Evolutionary conservation across 2,888 invertebrate genomes (phyloP).

Genomic region (Oscheius onirici): DNA sequence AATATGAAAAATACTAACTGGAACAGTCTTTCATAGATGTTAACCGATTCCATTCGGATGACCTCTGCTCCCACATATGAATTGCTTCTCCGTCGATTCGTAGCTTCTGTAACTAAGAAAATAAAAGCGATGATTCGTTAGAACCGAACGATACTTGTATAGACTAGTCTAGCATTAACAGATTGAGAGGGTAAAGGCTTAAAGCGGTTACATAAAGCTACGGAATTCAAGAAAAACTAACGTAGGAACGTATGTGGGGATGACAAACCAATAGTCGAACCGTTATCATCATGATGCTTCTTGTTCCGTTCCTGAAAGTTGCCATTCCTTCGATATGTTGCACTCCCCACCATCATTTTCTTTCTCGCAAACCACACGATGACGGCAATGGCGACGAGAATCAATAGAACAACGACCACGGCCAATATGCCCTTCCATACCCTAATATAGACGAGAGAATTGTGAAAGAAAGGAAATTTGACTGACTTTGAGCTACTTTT

Average conservation of each 20-base stretch:
- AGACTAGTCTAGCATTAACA: constrained; percentile 17
- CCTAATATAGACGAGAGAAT: constrained; percentile 4
- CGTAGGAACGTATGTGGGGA: constrained; percentile 23
- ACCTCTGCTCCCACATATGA: constrained; percentile 1
- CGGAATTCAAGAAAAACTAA: constrained; percentile 13
- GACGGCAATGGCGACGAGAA: constrained; percentile 38
- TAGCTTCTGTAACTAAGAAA: constrained; percentile 13
- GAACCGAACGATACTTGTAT: background rate
- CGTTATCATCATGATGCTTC: constrained; percentile 20
- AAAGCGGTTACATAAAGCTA: background rate
- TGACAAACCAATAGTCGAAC: constrained; percentile 19
- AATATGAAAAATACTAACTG: background rate
- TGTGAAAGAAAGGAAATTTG: background rate
- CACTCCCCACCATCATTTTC: constrained; percentile 29
- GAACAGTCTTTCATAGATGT: constrained; percentile 24
- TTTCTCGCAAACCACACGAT: constrained; percentile 50
- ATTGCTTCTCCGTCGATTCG: constrained; percentile 1
- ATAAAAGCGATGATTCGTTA: constrained; percentile 1
- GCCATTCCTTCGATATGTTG: background rate
- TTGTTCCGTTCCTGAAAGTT: background rate
- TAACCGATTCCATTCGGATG: constrained; percentile 23
- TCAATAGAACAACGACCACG: constrained; percentile 39
- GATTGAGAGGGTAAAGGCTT: constrained; percentile 9
- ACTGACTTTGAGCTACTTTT: background rate
- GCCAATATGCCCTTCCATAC: constrained; percentile 52